Conservation (phyloP, 2,113 vertebrate species). For the Oceanites oceanicus region DNA sequence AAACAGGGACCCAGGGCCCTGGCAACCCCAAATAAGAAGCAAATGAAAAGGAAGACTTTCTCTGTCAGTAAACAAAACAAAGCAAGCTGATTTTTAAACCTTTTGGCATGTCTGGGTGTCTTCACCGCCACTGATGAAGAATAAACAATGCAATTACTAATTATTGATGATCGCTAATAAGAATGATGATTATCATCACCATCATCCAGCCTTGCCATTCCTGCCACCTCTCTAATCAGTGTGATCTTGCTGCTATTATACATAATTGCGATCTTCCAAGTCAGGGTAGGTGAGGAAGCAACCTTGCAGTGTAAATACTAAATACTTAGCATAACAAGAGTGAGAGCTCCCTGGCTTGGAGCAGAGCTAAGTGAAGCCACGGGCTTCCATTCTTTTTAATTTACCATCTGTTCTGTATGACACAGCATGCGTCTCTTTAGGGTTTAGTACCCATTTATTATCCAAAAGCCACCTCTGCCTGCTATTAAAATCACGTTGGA, state of each 20-base stretch:
- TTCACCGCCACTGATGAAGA: slow-evolving; percentile 32
- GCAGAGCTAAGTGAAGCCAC: slow-evolving; percentile 32
- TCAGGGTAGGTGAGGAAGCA: slow-evolving; percentile 29
- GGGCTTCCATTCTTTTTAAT: slow-evolving; percentile 69
- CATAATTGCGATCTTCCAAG: slow-evolving; percentile 66
- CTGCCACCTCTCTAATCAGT: slow-evolving; percentile 59
- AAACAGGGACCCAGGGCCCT: neutral
- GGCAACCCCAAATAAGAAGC: neutral
- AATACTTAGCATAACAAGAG: slow-evolving; percentile 68
- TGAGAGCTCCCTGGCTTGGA: slow-evolving; percentile 42
- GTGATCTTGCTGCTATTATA: slow-evolving; percentile 37
- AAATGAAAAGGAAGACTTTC: neutral
- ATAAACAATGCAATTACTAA: slow-evolving; percentile 65
- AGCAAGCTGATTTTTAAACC: slow-evolving; percentile 45
- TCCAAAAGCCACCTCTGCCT: slow-evolving; percentile 71
- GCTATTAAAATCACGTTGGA: slow-evolving; percentile 71
- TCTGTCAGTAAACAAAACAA: slow-evolving; percentile 61
- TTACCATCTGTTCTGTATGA: slow-evolving; percentile 76
- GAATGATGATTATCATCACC: slow-evolving; percentile 56
- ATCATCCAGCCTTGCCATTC: slow-evolving; percentile 15
- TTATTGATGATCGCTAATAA: slow-evolving; percentile 59
- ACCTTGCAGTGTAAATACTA: slow-evolving; percentile 67
- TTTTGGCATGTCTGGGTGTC: slow-evolving; percentile 41
- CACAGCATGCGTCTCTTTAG: slow-evolving; percentile 70
- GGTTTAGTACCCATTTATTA: slow-evolving; percentile 75